These are phyloP conservation scores for Nycticryphes semicollaris DNA, from an alignment of 2,113 vertebrate species.

Conservation along the genomic window DNA sequence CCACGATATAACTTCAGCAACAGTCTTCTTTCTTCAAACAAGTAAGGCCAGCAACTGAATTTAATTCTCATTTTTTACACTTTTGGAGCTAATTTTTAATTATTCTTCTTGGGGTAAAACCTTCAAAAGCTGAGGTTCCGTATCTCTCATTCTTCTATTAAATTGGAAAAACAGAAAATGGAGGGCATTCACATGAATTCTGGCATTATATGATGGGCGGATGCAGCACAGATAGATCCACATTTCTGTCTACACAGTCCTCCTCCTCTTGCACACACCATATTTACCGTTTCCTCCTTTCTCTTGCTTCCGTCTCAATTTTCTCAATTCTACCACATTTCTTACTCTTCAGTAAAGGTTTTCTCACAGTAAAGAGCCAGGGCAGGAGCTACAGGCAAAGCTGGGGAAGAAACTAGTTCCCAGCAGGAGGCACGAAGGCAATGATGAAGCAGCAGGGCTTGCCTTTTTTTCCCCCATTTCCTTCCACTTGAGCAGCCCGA, in stretches of 20 bases:
- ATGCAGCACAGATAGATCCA: background rate
- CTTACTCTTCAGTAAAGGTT: background rate
- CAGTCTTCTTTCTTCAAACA: background rate
- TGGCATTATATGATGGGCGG: background rate
- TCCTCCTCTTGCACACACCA: background rate
- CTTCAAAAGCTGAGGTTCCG: background rate
- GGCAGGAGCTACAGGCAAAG: background rate
- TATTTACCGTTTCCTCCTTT: background rate
- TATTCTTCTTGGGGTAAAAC: background rate
- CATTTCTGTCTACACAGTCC: background rate
- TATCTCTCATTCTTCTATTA: background rate
- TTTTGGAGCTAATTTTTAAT: background rate
- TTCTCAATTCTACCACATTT: background rate
- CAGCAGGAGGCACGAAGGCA: background rate
- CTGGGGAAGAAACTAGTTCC: background rate
- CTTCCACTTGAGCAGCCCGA: background rate
- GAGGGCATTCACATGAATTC: background rate
- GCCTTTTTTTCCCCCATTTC: fast-evolving
- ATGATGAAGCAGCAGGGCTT: background rate
- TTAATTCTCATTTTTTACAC: background rate
- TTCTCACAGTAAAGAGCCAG: background rate
- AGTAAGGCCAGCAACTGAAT: background rate
- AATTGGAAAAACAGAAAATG: background rate
- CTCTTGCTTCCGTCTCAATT: background rate
- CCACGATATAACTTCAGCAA: background rate